Percentiles rank a stretch among this genome's conserved stretches.
phyloP scores from a whole-genome alignment of 2,888 invertebrate species.

The Sphecodes monilicornis region DNA sequence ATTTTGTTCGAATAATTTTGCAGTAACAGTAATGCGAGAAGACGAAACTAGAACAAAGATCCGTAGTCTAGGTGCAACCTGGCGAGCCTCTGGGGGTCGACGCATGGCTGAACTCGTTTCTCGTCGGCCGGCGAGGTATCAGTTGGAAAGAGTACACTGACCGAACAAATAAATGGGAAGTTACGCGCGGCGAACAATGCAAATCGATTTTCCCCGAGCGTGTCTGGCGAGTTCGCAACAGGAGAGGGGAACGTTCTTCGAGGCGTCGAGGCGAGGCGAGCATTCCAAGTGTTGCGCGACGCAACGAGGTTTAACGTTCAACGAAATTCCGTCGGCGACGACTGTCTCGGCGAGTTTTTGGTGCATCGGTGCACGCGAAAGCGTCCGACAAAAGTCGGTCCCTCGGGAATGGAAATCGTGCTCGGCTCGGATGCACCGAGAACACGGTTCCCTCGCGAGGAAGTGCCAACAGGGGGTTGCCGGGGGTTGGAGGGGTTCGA shows the following conservation, averaged over 20 bases:
- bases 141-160: constrained; percentile 1
- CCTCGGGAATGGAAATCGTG: constrained; percentile 38
- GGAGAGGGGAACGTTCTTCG: neutral
- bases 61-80: neutral
- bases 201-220: constrained; percentile 6
- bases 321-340: neutral
- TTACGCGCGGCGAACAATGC: neutral
- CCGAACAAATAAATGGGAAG: constrained; percentile 5
- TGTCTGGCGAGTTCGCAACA: neutral
- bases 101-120: constrained; percentile 3
- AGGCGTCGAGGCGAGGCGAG: neutral
- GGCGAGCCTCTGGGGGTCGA: neutral
- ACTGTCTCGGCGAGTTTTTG: constrained; percentile 15
- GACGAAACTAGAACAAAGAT: neutral
- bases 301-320: neutral
- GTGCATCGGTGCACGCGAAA: constrained; percentile 17
- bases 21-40: neutral
- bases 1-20: neutral
- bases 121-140: neutral
- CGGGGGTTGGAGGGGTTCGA: neutral
- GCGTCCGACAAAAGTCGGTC: constrained; percentile 34
- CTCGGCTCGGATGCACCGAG: constrained; percentile 15
- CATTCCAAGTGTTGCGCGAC: neutral
- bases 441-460: neutral
- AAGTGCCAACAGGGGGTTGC: neutral